Evolutionary conservation across 1,140 invertebrate genomes (phyloP), one percentile per base, ranked within the genome.

Genomic region (Drosophila repletoides): DNA sequence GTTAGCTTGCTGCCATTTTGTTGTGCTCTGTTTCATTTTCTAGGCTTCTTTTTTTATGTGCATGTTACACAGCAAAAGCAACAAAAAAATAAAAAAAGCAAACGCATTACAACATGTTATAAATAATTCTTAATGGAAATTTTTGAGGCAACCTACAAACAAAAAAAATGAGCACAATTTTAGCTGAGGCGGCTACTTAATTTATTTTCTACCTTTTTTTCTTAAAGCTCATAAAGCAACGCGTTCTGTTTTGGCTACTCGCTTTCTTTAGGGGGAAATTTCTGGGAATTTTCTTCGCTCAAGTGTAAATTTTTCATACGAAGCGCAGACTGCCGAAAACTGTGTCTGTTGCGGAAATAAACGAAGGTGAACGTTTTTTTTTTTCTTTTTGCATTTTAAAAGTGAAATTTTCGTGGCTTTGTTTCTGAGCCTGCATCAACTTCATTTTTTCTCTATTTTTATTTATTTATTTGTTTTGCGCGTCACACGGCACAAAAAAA

Each of bases 21-120:
- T 87, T 86, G 75, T 86, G 80, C 80, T 86, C 80, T 86, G 80
- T 86, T 86, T 86, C 68, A 45, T 86, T 86, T 86, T 86, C 75
- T 86, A 80, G 81, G 55, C 51, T 64, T 76, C 33, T 58, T 12
- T 6, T 46, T 17, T 17, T 53, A 10, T 34, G 36, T 24, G n/a
- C 55, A 45, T 46, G 48, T 64, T 75, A 49, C 72, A 55, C 46
- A 51, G 58, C 21, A 38, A 22, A 48, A 38, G 26, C 21, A 70
- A 24, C 21, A 41, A 59, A 33, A 67, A 56, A 49, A 63, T 55
- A 71, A 52, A 49, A 53, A 49, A 55, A 41, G 29, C 53, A 49
- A 75, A 49, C 14, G 59, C 79, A 84, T 84, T 84, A 84, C 79
- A 86, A 84, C 65, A 84, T 71, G 56, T 36, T 79, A 56, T 79